Conservation (phyloP, 1,140 invertebrate genomes). For the Episyrphus balteatus region DNA sequence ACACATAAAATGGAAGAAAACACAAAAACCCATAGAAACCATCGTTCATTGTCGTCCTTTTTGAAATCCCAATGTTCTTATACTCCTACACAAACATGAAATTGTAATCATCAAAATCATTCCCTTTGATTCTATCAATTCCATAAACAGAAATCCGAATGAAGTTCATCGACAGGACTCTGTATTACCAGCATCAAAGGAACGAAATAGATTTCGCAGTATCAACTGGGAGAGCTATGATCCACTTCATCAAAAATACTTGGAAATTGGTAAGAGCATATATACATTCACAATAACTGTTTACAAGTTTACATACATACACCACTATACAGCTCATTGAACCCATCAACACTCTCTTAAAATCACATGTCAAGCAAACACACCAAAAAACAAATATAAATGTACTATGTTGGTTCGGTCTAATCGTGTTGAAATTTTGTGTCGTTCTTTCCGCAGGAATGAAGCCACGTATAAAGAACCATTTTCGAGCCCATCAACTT, state of each 20-base stretch:
- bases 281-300: no score
- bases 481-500: slow-evolving; percentile 85
- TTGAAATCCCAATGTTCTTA: no score
- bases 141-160: slow-evolving; percentile 68
- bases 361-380: no score
- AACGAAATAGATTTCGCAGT: slow-evolving; percentile 70
- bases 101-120: neutral
- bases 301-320: no score
- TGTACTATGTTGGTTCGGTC: no score
- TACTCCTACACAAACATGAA: neutral
- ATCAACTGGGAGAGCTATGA: slow-evolving; percentile 86
- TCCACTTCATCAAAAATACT: slow-evolving; percentile 78
- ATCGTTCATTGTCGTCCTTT: no score
- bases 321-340: no score
- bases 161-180: slow-evolving; percentile 65
- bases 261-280: slow-evolving; percentile 70
- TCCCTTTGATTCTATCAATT: slow-evolving; percentile 11
- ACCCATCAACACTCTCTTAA: no score
- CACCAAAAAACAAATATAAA: no score
- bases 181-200: slow-evolving; percentile 61
- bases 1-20: no score
- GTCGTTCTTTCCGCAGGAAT: slow-evolving; percentile 49
- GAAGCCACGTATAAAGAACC: slow-evolving; percentile 83
- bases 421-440: no score
- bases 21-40: no score